phyloP scores from a whole-genome alignment of 2,888 invertebrate genomes.

The Aspidiotus rigidus region DNA sequence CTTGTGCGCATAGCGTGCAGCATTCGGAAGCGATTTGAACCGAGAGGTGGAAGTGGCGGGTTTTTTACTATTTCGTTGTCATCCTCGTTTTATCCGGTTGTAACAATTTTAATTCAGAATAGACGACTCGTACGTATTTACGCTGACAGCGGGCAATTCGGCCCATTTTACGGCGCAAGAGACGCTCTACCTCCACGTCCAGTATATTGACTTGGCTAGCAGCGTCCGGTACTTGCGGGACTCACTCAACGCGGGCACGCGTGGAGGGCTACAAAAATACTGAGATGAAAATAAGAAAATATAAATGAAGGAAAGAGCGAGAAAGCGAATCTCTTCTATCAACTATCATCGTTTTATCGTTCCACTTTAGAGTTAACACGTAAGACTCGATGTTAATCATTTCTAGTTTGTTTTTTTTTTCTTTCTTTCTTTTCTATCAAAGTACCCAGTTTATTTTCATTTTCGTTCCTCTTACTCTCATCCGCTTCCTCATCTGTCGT shows the following conservation, averaged over 20 bases:
- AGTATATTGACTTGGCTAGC: too few species aligned
- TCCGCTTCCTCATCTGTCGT: background rate
- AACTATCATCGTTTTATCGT: background rate
- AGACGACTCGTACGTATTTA: background rate
- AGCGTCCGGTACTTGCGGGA: too few species aligned
- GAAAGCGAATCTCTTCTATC: background rate
- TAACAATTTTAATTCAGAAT: constrained; percentile 1
- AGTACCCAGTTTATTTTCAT: background rate
- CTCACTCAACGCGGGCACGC: too few species aligned
- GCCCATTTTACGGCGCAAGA: background rate
- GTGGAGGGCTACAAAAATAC: too few species aligned
- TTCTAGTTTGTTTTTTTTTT: background rate
- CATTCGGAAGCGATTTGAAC: background rate
- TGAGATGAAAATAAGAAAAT: too few species aligned
- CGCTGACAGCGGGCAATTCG: background rate
- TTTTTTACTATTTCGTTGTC: background rate
- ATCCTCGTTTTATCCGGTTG: constrained; percentile 4
- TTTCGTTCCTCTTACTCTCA: background rate
- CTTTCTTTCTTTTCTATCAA: background rate
- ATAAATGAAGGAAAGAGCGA: background rate
- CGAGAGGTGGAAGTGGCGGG: background rate
- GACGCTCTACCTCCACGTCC: background rate
- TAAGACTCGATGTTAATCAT: too few species aligned
- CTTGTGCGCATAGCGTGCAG: background rate
- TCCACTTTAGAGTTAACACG: background rate